Conservation (phyloP, 2,888 invertebrate genomes). For the Helleia helle region DNA sequence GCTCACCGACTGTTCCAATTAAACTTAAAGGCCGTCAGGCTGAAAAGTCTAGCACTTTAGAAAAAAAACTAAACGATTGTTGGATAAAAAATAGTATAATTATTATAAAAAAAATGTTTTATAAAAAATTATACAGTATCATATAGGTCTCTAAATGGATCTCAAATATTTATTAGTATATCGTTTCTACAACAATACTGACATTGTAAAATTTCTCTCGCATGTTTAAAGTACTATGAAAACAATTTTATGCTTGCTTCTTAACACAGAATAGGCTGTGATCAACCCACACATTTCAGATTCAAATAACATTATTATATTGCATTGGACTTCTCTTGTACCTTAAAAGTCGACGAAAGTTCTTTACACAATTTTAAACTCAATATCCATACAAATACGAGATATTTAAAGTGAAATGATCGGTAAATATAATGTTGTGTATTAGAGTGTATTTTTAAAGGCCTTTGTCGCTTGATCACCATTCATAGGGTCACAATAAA, state of each 20-base stretch:
- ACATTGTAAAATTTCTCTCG: slow-evolving; percentile 16
- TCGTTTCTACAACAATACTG: slow-evolving; percentile 4
- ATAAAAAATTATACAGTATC: too few species aligned
- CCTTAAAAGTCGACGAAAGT: slow-evolving; percentile 9
- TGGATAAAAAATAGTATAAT: too few species aligned
- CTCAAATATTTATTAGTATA: not conserved
- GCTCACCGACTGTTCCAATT: too few species aligned
- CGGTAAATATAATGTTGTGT: slow-evolving; percentile 26
- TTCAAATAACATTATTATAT: slow-evolving; percentile 65
- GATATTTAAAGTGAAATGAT: not conserved
- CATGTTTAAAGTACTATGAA: slow-evolving; percentile 25
- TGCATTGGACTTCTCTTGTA: slow-evolving; percentile 32
- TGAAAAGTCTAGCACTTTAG: too few species aligned
- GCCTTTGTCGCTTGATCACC: slow-evolving; percentile 61
- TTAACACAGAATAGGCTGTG: slow-evolving; percentile 55
- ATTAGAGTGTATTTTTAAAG: slow-evolving; percentile 55
- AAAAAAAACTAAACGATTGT: too few species aligned
- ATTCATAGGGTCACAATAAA: slow-evolving; percentile 48
- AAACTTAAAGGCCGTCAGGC: too few species aligned
- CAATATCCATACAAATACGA: slow-evolving; percentile 18
- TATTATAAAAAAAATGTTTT: too few species aligned
- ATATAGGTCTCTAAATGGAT: not conserved
- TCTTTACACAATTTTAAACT: slow-evolving; percentile 23
- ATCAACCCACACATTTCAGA: slow-evolving; percentile 57
- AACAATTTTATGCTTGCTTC: slow-evolving; percentile 47